Conservation (phyloP, 1,140 invertebrate genomes). For the Brachionus angularis region DNA sequence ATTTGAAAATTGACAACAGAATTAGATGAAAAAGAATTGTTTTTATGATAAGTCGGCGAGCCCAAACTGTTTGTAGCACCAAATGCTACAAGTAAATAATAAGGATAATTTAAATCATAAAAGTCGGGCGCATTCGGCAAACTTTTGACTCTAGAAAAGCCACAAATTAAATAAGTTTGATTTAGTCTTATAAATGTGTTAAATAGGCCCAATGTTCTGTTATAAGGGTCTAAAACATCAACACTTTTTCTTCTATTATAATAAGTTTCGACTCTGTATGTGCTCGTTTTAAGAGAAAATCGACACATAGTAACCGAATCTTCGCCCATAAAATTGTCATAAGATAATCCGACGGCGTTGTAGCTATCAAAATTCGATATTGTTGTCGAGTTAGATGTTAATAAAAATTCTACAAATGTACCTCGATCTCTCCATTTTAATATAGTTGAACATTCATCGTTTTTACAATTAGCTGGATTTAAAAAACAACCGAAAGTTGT, state of each 20-base stretch:
- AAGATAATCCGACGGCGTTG: constrained; percentile 7
- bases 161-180: constrained; percentile 27
- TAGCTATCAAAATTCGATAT: background rate
- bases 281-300: background rate
- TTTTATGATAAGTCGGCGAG: background rate
- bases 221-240: background rate
- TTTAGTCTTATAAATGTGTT: background rate
- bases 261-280: constrained; percentile 21
- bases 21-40: background rate
- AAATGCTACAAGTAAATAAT: constrained; percentile 14
- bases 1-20: background rate
- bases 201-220: background rate
- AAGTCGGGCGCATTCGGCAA: background rate
- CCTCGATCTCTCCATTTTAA: constrained; percentile 26
- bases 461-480: constrained; percentile 12
- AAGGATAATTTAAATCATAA: constrained; percentile 22
- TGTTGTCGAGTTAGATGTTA: background rate
- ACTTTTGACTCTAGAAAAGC: constrained; percentile 9
- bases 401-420: background rate
- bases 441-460: background rate
- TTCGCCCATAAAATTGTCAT: constrained; percentile 20
- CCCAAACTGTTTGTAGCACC: background rate
- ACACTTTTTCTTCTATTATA: background rate
- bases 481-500: constrained; percentile 10
- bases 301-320: constrained; percentile 18